Percentiles rank a stretch among this genome's conserved stretches.
phyloP scores from a whole-genome alignment of 2,797 vertebrate genomes.

The Leontopithecus rosalia region DNA sequence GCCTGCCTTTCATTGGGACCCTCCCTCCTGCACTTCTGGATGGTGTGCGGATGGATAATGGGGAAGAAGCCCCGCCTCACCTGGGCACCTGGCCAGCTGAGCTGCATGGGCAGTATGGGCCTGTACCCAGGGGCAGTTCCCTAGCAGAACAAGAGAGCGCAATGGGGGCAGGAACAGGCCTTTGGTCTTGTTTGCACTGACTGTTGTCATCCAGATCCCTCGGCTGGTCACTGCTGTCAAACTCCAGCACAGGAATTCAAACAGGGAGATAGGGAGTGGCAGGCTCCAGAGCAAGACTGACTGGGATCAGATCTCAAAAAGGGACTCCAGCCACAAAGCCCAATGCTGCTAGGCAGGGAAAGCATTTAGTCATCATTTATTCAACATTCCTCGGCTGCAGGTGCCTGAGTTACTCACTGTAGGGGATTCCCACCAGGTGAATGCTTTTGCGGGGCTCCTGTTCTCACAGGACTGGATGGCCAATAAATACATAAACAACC shows the following conservation, averaged over 20 bases:
- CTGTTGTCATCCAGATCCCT: neutral
- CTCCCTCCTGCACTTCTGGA: neutral
- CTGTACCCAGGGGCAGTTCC: neutral
- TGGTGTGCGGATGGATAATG: neutral
- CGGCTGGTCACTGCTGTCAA: neutral
- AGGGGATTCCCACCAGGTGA: fast-evolving
- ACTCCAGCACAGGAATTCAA: neutral
- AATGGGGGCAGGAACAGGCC: neutral
- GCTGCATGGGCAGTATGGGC: fast-evolving
- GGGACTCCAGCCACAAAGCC: no score
- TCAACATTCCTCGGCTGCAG: neutral
- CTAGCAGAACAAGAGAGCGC: neutral
- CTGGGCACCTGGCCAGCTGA: neutral
- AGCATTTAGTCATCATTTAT: no score
- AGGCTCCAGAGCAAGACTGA: neutral
- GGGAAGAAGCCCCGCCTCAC: neutral
- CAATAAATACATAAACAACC: neutral
- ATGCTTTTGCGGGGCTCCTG: fast-evolving
- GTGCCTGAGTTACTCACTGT: fast-evolving
- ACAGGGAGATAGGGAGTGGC: neutral
- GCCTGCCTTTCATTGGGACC: neutral
- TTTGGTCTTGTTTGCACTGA: neutral
- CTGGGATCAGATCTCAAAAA: neutral
- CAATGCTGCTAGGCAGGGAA: no score
- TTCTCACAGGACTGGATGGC: neutral